Base-by-base conservation (phyloP, 2,113 vertebrate genomes). In the Aldabrachelys gigantea region DNA sequence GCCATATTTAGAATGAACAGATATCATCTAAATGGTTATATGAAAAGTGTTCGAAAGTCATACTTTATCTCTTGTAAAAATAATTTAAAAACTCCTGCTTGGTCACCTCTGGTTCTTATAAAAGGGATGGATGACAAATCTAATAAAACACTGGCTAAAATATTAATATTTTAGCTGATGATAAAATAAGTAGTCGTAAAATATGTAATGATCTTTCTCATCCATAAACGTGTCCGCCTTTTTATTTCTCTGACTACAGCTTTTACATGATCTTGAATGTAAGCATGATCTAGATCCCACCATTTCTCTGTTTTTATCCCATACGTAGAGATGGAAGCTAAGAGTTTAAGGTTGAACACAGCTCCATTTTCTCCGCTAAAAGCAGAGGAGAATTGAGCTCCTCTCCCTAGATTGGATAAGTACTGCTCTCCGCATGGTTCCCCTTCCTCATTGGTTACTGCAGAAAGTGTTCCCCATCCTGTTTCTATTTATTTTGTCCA, bases 221-320 rank as follows among this genome's bases (percentile, higher is more conserved):
- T 65, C 62, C 31, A n/a, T 35, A n/a, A 65, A 65, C 24, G 4
- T 65, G 35, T n/a, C 62, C 19, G 35, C 31, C 16, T 65, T 35
- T 76, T 76, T 38, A 22, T 75, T 65, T 44, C 72, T 76, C 72
- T 44, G 11, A 76, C 69, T 72, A 22, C 65, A 72, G 19, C 19
- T 41, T 41, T 41, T 75, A 65, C 62, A 65, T 65, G 62, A 65
- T 75, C 38, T 44, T 44, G 10, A 41, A 76, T 25, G 22, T 76
- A 54, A 69, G n/a, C 17, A 21, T 19, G 35, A 5, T 6, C 0
- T 1, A 31, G 5, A 52, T 84, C 4, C 5, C 35, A 29, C 7
- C 53, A 49, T 0, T 0, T 3, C 24, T 53, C 4, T 1, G 1
- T 2, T 0, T 0, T 65, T 89, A 8, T 50, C 62, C 13, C 10